A percentile compares a stretch with the other conserved stretches of the same genome.
These are phyloP conservation scores for Chaetogeoica ovagalla DNA, from an alignment of 2,888 invertebrate genomes.

Conservation along the genomic window DNA sequence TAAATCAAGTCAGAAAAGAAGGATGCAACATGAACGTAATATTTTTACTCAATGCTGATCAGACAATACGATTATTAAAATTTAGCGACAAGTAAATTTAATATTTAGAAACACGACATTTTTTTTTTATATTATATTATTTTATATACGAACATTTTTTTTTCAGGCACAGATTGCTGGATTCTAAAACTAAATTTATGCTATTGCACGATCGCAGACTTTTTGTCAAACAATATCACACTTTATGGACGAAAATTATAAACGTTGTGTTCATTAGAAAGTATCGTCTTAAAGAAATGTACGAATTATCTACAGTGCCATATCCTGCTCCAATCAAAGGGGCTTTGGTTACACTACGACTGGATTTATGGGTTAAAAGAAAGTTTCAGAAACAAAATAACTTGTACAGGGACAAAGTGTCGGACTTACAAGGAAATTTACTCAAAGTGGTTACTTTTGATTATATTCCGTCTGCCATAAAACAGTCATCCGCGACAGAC, in stretches of 20 bases:
- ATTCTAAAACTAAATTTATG: slow-evolving; percentile 73
- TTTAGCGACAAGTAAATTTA: slow-evolving; percentile 69
- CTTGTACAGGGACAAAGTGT: slow-evolving; percentile 64
- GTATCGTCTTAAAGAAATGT: slow-evolving; percentile 66
- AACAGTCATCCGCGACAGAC: slow-evolving; percentile 52
- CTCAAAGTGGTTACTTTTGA: slow-evolving; percentile 69
- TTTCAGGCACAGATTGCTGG: slow-evolving; percentile 68
- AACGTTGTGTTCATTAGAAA: slow-evolving; percentile 73
- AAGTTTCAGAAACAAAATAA: slow-evolving; percentile 55
- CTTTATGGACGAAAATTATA: slow-evolving; percentile 77
- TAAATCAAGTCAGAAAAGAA: slow-evolving; percentile 65
- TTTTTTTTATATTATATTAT: no score
- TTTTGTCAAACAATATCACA: slow-evolving; percentile 68
- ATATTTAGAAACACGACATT: no score
- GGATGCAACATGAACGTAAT: slow-evolving; percentile 75
- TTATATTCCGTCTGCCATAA: slow-evolving; percentile 70
- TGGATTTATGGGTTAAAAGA: slow-evolving; percentile 69
- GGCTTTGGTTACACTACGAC: slow-evolving; percentile 66
- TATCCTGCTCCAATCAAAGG: slow-evolving; percentile 69
- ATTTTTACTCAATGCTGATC: slow-evolving; percentile 72
- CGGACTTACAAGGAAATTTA: slow-evolving; percentile 65
- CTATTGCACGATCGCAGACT: slow-evolving; percentile 72
- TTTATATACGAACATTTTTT: slow-evolving; percentile 34
- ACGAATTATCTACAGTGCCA: slow-evolving; percentile 73
- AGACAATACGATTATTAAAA: slow-evolving; percentile 69